These are phyloP conservation scores for Agrilus planipennis DNA, from an alignment of 1,140 invertebrate genomes.

Conservation along the genomic window DNA sequence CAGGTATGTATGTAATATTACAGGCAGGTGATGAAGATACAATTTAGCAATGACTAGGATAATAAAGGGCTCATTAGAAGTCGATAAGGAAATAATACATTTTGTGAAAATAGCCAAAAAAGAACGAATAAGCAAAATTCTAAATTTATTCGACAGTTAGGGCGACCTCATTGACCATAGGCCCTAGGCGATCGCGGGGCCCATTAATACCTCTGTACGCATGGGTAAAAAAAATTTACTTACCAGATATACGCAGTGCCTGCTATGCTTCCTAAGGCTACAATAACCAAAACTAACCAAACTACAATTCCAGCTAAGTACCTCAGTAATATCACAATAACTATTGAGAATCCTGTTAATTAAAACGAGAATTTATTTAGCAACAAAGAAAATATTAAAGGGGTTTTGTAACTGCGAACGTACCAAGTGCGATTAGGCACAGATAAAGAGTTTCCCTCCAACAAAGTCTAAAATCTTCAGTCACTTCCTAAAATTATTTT, in stretches of 20 bases:
- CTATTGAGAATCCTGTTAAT: slow-evolving; percentile 44
- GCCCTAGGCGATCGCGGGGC: too few species aligned
- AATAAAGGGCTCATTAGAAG: too few species aligned
- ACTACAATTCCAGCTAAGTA: slow-evolving; percentile 52
- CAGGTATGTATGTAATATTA: too few species aligned
- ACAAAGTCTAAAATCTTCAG: slow-evolving; percentile 47
- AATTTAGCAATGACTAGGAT: too few species aligned
- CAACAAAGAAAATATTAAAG: too few species aligned
- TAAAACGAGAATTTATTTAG: slow-evolving; percentile 3
- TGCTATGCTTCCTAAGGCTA: slow-evolving; percentile 43
- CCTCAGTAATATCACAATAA: slow-evolving; percentile 48
- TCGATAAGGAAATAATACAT: too few species aligned
- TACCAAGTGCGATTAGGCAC: slow-evolving; percentile 49
- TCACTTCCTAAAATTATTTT: slow-evolving; percentile 41
- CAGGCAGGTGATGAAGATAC: too few species aligned
- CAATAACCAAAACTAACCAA: slow-evolving; percentile 52
- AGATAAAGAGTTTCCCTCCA: slow-evolving; percentile 51
- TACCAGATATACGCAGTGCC: slow-evolving; percentile 58
- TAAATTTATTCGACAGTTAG: not conserved
- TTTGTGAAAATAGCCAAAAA: too few species aligned
- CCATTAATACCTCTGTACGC: too few species aligned
- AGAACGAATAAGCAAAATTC: not conserved
- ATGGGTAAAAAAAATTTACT: slow-evolving; percentile 23
- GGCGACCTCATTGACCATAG: not conserved
- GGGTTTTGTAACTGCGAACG: too few species aligned